Base-by-base conservation (phyloP, 53 echinoderm and acorn worm species). In the Antedon mediterranea region DNA sequence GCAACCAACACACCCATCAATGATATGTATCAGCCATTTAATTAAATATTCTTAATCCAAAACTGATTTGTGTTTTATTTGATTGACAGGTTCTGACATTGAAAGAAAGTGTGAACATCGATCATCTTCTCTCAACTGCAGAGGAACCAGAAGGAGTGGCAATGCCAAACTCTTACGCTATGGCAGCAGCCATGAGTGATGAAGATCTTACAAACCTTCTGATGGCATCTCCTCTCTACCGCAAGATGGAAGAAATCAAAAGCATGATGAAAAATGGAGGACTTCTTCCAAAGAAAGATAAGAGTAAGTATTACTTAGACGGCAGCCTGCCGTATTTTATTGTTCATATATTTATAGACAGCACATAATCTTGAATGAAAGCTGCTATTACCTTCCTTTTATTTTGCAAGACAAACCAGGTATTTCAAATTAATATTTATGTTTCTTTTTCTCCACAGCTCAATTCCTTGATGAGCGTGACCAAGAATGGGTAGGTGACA, bases 151-250 rank as follows among this genome's bases (percentile, higher is more conserved):
- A 44, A 5, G 72, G 79, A 0, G 72, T 75, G 27, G 33, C 82
- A 26, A 87, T 95, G 89, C 97, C 95, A 0, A 28, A 85, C 0
- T 85, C 78, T 29, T 95, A 84, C 75, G 76, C 83, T 34, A 85
- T 87, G 76, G 92, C 85, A 11, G 97, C 97, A 37, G 88, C 97
- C 26, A 88, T 95, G 43, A 95, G 89, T 80, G 97, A 95, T 80
- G 81, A 74, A 0, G 97, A 95, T 77, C 71, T 95, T 37, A 89
- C 97, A 30, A 85, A 87, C 18, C 88, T 95, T 18, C 85, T 95
- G 37, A 95, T 95, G 97, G 89, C 90, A 0, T 95, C 97, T 0
- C 97, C 97, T 0, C 87, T 95, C 81, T 95, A 95, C 57, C 85
- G 84, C 71, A 95, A 95, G 57, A 85, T 95, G 76, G 92, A 76